Conservation (phyloP, 2,888 invertebrate genomes). For the Apoda limacodes region DNA sequence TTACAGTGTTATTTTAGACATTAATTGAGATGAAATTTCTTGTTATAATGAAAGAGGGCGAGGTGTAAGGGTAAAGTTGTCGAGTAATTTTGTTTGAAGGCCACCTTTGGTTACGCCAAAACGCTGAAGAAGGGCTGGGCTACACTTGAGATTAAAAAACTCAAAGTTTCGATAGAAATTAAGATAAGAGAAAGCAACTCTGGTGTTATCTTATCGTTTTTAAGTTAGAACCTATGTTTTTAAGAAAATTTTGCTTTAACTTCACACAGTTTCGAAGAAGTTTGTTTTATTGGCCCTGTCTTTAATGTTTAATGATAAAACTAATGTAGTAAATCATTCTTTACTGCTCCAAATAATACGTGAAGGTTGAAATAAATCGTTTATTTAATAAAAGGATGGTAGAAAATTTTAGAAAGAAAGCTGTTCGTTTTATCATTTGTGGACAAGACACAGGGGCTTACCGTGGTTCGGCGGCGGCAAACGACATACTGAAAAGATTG, state of each 20-base stretch:
- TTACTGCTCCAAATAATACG: no score
- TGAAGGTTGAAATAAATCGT: background rate
- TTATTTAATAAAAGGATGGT: slow-evolving; percentile 1
- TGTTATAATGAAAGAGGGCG: slow-evolving; percentile 54
- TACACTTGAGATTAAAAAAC: slow-evolving; percentile 48
- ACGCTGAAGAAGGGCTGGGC: slow-evolving; percentile 37
- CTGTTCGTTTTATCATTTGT: slow-evolving; percentile 54
- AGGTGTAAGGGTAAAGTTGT: slow-evolving; percentile 30
- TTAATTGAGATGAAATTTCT: slow-evolving; percentile 69
- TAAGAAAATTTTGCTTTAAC: no score
- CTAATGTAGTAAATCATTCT: no score
- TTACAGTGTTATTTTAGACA: slow-evolving; percentile 68
- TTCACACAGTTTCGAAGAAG: no score
- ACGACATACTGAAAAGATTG: slow-evolving; percentile 38
- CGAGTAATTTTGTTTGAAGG: slow-evolving; percentile 50
- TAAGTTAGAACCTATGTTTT: no score
- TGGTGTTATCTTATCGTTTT: slow-evolving; percentile 48
- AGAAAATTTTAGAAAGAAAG: slow-evolving; percentile 35
- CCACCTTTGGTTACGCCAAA: slow-evolving; percentile 39
- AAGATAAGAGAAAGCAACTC: slow-evolving; percentile 48
- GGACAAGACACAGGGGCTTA: slow-evolving; percentile 53
- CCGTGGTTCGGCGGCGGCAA: slow-evolving; percentile 34
- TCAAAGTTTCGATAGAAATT: slow-evolving; percentile 53
- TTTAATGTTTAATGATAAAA: no score
- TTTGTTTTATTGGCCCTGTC: no score